Evolutionary conservation across 2,888 invertebrate species (phyloP).

Genomic region (Hemaris fuciformis): DNA sequence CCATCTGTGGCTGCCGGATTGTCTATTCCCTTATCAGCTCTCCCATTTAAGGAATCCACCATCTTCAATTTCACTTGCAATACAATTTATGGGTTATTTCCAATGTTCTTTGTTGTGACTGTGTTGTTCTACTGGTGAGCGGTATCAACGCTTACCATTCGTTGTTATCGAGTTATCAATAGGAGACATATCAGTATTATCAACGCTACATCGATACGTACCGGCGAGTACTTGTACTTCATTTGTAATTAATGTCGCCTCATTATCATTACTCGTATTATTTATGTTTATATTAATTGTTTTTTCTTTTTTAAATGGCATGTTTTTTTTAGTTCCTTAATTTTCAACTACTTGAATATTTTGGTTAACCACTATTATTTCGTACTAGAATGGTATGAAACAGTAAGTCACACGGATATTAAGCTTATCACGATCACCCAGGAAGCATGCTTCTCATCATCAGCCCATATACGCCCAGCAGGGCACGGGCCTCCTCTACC

Average conservation of each 20-base stretch:
- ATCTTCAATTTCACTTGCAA: constrained; percentile 22
- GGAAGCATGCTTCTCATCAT: too few relatives aligned
- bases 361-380: too few relatives aligned
- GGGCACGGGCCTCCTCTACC: too few relatives aligned
- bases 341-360: too few relatives aligned
- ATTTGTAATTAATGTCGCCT: constrained; percentile 14
- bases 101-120: constrained; percentile 53
- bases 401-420: too few relatives aligned
- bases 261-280: constrained; percentile 15
- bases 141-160: constrained; percentile 47
- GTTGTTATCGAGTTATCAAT: constrained; percentile 53
- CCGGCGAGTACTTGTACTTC: constrained; percentile 21
- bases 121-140: constrained; percentile 41
- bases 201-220: constrained; percentile 33
- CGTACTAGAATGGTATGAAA: too few relatives aligned
- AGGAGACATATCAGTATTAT: constrained; percentile 47
- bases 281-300: not conserved
- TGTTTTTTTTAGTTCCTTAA: too few relatives aligned
- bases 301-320: too few relatives aligned
- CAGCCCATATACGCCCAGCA: too few relatives aligned
- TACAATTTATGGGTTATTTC: constrained; percentile 14
- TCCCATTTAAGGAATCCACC: constrained; percentile 26
- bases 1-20: constrained; percentile 57
- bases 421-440: too few relatives aligned
- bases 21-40: constrained; percentile 43